A percentile compares a stretch with the other conserved stretches of the same genome.
Evolutionary conservation across 2,113 vertebrate species (phyloP).

Genomic region (Chinchilla lanigera): DNA sequence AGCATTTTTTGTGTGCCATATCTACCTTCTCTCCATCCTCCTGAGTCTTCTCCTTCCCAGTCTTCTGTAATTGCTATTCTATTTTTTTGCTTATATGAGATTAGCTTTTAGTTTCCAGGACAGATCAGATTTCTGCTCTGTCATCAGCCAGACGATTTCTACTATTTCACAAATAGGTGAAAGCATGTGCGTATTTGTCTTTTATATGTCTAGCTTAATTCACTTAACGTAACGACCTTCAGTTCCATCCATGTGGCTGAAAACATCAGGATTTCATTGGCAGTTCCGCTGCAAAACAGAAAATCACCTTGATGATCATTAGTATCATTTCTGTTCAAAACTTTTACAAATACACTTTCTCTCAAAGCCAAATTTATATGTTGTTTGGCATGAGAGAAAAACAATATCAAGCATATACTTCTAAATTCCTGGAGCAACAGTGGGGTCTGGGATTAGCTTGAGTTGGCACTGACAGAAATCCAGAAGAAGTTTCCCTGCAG

Average conservation of each 20-base stretch:
- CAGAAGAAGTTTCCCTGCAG: neutral
- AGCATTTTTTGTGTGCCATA: neutral
- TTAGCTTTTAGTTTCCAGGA: neutral
- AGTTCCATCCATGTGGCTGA: neutral
- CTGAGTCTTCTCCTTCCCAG: neutral
- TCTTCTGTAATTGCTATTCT: neutral
- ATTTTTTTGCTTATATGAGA: neutral
- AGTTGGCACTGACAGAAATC: neutral
- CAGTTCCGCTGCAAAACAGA: neutral
- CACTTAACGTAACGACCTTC: neutral
- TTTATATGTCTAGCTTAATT: neutral
- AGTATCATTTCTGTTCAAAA: neutral
- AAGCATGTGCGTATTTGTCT: neutral
- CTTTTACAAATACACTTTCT: neutral
- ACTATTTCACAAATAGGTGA: neutral
- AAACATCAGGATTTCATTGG: neutral
- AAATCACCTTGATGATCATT: neutral
- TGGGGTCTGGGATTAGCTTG: neutral
- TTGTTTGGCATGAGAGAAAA: conserved; percentile 50
- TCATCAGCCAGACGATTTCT: too few relatives aligned
- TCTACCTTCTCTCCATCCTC: neutral
- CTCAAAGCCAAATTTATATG: conserved; percentile 54
- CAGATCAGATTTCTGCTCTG: too few relatives aligned
- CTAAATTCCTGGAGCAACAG: conserved; percentile 11
- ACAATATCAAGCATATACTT: neutral